Percentiles rank a stretch among this genome's conserved stretches.
These are phyloP conservation scores for Meteorus sp. DNA, from an alignment of 1,140 invertebrate genomes.

Conservation along the genomic window DNA sequence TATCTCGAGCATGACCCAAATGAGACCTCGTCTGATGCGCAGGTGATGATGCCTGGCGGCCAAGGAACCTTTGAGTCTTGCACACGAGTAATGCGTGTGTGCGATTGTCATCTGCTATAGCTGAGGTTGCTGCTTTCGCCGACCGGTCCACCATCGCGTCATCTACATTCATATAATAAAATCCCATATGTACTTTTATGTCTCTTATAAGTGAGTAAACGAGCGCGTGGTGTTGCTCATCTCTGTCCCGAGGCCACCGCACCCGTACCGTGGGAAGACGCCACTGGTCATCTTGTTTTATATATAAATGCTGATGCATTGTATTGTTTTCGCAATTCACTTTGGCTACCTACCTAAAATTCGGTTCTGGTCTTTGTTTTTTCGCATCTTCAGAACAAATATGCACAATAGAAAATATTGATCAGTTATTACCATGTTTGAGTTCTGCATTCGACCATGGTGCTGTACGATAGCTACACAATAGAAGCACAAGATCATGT, in stretches of 20 bases:
- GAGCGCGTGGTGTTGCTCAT: background rate
- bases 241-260: background rate
- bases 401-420: no score
- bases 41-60: constrained; percentile 16
- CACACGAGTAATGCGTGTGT: constrained; percentile 24
- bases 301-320: no score
- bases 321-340: no score
- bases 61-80: background rate
- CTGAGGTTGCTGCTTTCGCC: background rate
- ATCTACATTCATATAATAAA: background rate
- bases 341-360: no score
- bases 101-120: constrained; percentile 26
- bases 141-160: background rate
- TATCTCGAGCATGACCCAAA: constrained; percentile 8
- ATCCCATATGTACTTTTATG: constrained; percentile 1
- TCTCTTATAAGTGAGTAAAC: background rate
- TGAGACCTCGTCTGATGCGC: constrained; percentile 18
- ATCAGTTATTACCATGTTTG: no score
- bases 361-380: no score
- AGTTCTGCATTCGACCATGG: no score
- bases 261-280: constrained; percentile 24
- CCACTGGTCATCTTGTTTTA: background rate
- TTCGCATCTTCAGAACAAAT: no score
- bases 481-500: no score
- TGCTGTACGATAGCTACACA: no score